phyloP scores from a whole-genome alignment of 1,140 invertebrate genomes.

The Helicoverpa armigera region DNA sequence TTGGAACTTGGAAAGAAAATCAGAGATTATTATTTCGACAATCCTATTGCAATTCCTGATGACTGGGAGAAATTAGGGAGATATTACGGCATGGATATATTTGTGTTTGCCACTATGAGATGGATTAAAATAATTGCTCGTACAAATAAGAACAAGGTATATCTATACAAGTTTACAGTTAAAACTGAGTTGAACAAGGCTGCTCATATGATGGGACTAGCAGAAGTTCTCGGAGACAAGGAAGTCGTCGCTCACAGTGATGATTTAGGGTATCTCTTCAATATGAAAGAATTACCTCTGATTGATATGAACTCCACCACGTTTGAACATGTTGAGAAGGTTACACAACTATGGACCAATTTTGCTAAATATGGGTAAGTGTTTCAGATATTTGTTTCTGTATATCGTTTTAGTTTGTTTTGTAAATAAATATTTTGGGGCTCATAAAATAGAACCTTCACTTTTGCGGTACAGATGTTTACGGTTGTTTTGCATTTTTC shows the following conservation, averaged over 20 bases:
- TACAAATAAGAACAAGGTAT: conserved; percentile 68
- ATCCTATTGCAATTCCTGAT: conserved; percentile 59
- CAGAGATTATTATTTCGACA: conserved; percentile 80
- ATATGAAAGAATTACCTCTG: conserved; percentile 48
- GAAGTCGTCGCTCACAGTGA: conserved; percentile 84
- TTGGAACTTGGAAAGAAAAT: conserved; percentile 70
- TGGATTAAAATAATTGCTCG: conserved; percentile 15
- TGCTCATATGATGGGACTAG: conserved; percentile 34
- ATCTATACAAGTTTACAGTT: conserved; percentile 75
- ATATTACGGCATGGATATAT: conserved; percentile 16
- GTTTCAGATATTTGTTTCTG: not conserved
- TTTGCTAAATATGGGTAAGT: conserved; percentile 86
- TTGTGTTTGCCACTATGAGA: conserved; percentile 1
- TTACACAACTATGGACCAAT: conserved; percentile 85
- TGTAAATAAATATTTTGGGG: not conserved
- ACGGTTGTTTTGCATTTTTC: too few species aligned
- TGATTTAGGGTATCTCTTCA: conserved; percentile 88
- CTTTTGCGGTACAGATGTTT: too few species aligned
- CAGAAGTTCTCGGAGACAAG: conserved; percentile 47
- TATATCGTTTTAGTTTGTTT: conserved; percentile 13
- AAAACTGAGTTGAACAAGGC: conserved; percentile 78
- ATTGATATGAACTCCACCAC: conserved; percentile 49
- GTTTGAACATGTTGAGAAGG: conserved; percentile 27
- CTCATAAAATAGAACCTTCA: too few species aligned
- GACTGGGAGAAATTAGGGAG: conserved; percentile 45